Base-by-base conservation (phyloP, 2,113 vertebrate species). In the Neomonachus schauinslandi region DNA sequence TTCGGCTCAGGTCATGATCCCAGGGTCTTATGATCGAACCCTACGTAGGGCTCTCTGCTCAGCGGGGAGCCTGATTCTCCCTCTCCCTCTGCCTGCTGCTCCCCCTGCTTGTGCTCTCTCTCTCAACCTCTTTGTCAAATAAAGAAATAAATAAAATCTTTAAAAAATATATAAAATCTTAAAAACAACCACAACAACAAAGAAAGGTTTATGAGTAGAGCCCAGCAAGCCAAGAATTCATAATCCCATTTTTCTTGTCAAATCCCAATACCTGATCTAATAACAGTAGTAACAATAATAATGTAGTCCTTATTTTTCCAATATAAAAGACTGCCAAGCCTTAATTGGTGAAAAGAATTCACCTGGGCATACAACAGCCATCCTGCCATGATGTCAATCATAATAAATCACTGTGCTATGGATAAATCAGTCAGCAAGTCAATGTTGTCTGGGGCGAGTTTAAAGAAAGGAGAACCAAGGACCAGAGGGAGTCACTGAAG, bases 211-310 rank as follows among this genome's bases (percentile, higher is more conserved):
- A 36, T 82, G 36, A 97, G 19, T 72, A 53, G 14, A 89, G 2
- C 31, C 10, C 24, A 59, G 61, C n/a, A 84, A 84, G 65, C 42
- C 67, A 97, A 81, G 69, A 85, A 91, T 85, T 90, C 57, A 76
- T 51, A 88, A 51, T 74, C 42, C 18, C 10, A 55, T 69, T 88
- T 97, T 93, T 65, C 85, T 69, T 15, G 11, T 72, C 74, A 49
- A 51, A 51, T 84, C 28, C 61, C 33, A 67, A 57, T 31, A 69
- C n/a, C 33, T 33, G 36, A 61, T 90, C 49, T 36, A 72, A 11
- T 77, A 84, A 85, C 55, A 74, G 57, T 1, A 63, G 51, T 57
- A 57, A 84, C 1, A 1, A 26, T 36, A 59, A 76, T 39, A 65
- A 42, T 18, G 61, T 13, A 15, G 24, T 46, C 11, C 2, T 86